Evolutionary conservation across 2,797 vertebrate species (phyloP), one percentile per base, ranked within the genome.

Genomic region (Gouania willdenowi): DNA sequence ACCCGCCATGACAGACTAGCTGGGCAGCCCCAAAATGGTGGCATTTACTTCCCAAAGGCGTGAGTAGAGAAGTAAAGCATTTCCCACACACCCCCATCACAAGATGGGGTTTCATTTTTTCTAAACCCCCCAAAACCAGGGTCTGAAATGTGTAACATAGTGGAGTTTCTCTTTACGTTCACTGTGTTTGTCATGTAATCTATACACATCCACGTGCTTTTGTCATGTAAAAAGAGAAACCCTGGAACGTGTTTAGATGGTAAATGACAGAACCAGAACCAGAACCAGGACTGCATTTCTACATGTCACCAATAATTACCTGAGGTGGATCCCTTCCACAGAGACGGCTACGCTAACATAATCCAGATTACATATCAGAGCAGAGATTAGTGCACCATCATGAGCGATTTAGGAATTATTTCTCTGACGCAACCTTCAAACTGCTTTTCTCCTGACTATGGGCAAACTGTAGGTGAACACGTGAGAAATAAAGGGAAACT

Each of bases 301-400:
- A 25, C n/a, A n/a, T n/a, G 27, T 15, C 11, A 29, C 51, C 4
- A 49, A 47, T 75, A 68, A 78, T 75, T 72, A 66, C 35, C 65
- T 56, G 44, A 17, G 37, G 52, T 52, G 24, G 38, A 47, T 46
- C 16, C 3, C 8, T 21, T 50, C 51, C 56, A 28, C 45, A 50
- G 31, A 66, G 49, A 58, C 56, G 25, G 28, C 46, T 46, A 29
- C 54, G 41, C 41, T 61, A 62, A 75, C 61, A 60, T 81, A 84
- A 87, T 84, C 79, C 71, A 79, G 73, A 84, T 77, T 77, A 81
- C 41, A 76, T 73, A 70, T 65, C 51, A 70, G 62, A 76, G 53
- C 5, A 16, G 44, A 56, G 72, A 74, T 79, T 82, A 82, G 35
- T 8, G 51, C 56, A 61, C 66, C 60, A 64, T 75, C 57, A 52